A percentile compares a stretch with the other conserved stretches of the same genome.
Conservation (phyloP, 37 sponge, comb jelly and placozoan species). For the Lycopodina hypogea region DNA sequence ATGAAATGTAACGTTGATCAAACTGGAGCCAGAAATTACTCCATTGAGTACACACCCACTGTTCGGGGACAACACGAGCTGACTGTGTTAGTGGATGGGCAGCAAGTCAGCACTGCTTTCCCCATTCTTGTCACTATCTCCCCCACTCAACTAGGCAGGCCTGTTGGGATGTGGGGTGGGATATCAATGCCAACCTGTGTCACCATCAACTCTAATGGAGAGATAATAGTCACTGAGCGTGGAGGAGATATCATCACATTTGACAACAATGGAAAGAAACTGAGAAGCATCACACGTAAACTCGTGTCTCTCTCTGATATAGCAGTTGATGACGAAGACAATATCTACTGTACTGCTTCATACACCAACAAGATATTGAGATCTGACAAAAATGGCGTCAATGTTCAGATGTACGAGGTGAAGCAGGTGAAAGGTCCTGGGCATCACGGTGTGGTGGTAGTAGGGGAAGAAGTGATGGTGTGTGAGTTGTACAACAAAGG, state of each 20-base stretch:
- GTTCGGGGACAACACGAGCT: constrained; percentile 22
- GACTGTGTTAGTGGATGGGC: constrained; percentile 11
- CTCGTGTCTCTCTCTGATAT: not conserved
- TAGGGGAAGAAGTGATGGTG: no score
- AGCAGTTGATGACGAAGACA: constrained; percentile 9
- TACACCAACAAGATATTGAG: not conserved
- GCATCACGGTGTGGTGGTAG: not conserved
- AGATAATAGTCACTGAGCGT: constrained; percentile 12
- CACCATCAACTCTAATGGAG: constrained; percentile 14
- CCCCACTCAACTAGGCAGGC: no score
- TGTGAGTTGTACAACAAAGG: no score
- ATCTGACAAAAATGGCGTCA: not conserved
- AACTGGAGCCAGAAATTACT: not conserved
- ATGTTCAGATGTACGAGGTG: not conserved
- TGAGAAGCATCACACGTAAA: no score
- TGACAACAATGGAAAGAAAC: no score
- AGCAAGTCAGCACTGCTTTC: no score
- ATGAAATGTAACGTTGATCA: no score
- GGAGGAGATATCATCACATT: not conserved
- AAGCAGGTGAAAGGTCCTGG: not conserved
- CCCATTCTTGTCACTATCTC: no score
- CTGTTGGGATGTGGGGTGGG: no score
- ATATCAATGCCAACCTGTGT: constrained; percentile 2
- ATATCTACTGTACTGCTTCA: not conserved
- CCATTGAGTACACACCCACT: not conserved